These are phyloP conservation scores for Melipona bicolor DNA, from an alignment of 2,888 invertebrate species.

Conservation along the genomic window DNA sequence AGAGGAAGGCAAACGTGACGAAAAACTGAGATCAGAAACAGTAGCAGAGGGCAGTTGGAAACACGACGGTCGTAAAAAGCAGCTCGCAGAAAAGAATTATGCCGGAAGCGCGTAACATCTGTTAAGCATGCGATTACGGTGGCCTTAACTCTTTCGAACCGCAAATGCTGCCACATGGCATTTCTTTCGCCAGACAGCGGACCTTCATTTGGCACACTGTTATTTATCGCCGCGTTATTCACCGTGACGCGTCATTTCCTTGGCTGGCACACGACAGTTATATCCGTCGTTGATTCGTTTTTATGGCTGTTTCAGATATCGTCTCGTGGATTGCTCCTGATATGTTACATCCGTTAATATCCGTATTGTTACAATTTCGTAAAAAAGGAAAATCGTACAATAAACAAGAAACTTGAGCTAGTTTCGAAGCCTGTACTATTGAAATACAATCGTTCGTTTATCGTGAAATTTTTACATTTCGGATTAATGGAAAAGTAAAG, in stretches of 20 bases:
- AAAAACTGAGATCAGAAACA: not conserved
- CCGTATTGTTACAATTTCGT: not conserved
- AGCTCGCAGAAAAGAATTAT: conserved; percentile 3
- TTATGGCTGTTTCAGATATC: not conserved
- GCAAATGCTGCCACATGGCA: conserved; percentile 35
- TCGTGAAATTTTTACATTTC: too few relatives aligned
- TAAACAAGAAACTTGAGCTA: too few relatives aligned
- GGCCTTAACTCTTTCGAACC: conserved; percentile 33
- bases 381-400: too few relatives aligned
- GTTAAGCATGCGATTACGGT: conserved; percentile 33
- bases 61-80: not conserved
- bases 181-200: conserved; percentile 6
- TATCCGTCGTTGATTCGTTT: conserved; percentile 3
- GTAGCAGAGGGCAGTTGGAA: not conserved
- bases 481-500: too few relatives aligned
- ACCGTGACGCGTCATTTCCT: not conserved
- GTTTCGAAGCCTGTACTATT: too few relatives aligned
- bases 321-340: not conserved
- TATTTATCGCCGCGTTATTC: conserved; percentile 19
- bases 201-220: conserved; percentile 10
- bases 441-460: too few relatives aligned
- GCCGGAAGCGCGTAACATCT: conserved; percentile 34
- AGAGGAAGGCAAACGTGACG: too few relatives aligned
- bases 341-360: too few relatives aligned
- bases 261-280: not conserved